A percentile compares a stretch with the other conserved stretches of the same genome.
These are phyloP conservation scores for Ornithoptera alexandrae DNA, from an alignment of 2,888 invertebrate genomes.

Conservation along the genomic window DNA sequence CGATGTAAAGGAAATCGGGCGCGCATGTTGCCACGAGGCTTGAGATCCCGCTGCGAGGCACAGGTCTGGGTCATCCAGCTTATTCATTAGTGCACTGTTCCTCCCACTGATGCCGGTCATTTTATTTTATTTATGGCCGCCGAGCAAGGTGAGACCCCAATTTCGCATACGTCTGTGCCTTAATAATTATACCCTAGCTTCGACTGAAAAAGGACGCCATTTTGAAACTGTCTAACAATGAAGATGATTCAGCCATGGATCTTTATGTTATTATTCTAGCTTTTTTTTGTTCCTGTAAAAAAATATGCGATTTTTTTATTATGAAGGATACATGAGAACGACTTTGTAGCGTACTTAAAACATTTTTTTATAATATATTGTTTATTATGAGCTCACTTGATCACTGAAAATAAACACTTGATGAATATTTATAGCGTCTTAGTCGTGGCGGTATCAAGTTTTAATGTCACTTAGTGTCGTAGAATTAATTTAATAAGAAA, in stretches of 20 bases:
- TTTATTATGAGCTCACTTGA: not conserved
- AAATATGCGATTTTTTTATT: not conserved
- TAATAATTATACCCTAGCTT: slow-evolving; percentile 76
- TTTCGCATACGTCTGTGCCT: slow-evolving; percentile 75
- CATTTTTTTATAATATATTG: not conserved
- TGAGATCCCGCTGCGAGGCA: slow-evolving; percentile 38
- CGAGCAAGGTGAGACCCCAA: slow-evolving; percentile 78
- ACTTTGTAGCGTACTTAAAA: not conserved
- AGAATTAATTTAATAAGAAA: slow-evolving; percentile 4
- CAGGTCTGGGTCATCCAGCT: slow-evolving; percentile 48
- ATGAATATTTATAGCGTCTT: slow-evolving; percentile 51
- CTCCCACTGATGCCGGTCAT: slow-evolving; percentile 72
- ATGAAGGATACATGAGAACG: not conserved
- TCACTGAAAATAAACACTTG: not conserved
- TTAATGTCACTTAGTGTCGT: slow-evolving; percentile 10
- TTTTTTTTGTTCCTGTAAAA: not conserved
- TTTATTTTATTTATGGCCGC: slow-evolving; percentile 76
- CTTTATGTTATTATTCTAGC: not conserved
- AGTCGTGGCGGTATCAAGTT: slow-evolving; percentile 44
- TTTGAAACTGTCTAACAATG: slow-evolving; percentile 55
- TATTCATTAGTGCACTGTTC: slow-evolving; percentile 74
- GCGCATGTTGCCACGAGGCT: slow-evolving; percentile 22
- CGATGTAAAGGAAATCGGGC: slow-evolving; percentile 32
- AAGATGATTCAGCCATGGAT: not conserved
- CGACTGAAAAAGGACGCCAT: slow-evolving; percentile 69